Percentiles rank a stretch among this genome's conserved stretches.
These are phyloP conservation scores for Phymorhynchus buccinoides DNA, from an alignment of 1,140 invertebrate genomes.

Conservation along the genomic window DNA sequence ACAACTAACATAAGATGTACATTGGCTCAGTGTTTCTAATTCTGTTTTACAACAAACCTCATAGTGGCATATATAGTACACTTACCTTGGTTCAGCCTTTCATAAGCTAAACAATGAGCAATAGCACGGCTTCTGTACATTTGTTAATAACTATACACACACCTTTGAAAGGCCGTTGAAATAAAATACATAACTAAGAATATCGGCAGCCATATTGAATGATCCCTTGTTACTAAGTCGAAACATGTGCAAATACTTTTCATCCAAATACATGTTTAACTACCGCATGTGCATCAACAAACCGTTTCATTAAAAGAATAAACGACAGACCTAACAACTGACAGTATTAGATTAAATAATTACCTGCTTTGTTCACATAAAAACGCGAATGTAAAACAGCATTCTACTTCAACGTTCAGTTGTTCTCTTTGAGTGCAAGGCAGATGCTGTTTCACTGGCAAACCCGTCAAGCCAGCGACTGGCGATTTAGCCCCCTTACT, in stretches of 20 bases:
- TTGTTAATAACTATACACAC: neutral
- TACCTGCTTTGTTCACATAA: neutral
- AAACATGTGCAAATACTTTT: constrained; percentile 28
- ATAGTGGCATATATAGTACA: neutral
- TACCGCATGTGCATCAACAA: neutral
- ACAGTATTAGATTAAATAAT: neutral
- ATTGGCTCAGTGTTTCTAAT: constrained; percentile 8
- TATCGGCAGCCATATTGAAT: constrained; percentile 30
- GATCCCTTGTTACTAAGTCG: constrained; percentile 25
- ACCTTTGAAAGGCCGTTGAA: neutral
- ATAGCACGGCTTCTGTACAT: neutral
- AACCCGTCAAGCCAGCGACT: neutral
- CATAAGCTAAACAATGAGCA: neutral
- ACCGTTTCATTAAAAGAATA: neutral
- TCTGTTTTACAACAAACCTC: neutral
- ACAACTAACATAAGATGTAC: neutral
- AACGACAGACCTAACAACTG: neutral
- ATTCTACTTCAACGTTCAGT: neutral
- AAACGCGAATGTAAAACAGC: neutral
- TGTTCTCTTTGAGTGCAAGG: constrained; percentile 19
- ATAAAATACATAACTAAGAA: constrained; percentile 19
- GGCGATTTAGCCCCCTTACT: neutral
- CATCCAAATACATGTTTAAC: constrained; percentile 11
- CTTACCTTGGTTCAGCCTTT: neutral
- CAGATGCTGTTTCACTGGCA: constrained; percentile 24